phyloP scores from a whole-genome alignment of 2,113 vertebrate genomes.

The Nannobrachium achirus region DNA sequence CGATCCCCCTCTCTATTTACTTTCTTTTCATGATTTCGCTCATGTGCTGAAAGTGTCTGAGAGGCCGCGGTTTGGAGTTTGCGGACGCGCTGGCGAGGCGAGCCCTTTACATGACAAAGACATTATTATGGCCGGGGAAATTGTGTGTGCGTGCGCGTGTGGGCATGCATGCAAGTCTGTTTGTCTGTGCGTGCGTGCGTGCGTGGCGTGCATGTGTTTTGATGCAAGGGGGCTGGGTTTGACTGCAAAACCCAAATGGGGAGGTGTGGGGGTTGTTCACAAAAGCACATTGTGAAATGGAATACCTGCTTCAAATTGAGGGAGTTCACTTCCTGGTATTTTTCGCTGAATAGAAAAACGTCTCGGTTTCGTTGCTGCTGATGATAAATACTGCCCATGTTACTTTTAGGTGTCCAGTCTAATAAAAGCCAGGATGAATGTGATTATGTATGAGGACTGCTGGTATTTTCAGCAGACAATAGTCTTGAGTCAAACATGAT shows the following conservation, averaged over 20 bases:
- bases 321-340: constrained; percentile 48
- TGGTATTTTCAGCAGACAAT: constrained; percentile 27
- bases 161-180: too few relatives aligned
- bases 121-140: constrained; percentile 80
- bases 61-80: constrained; percentile 62
- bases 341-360: constrained; percentile 51
- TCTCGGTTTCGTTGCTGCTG: constrained; percentile 55
- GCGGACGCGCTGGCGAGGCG: constrained; percentile 67
- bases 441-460: constrained; percentile 35
- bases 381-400: constrained; percentile 54
- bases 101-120: constrained; percentile 71
- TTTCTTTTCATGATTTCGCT: constrained; percentile 71
- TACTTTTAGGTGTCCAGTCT: constrained; percentile 50
- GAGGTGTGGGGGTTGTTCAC: constrained; percentile 45
- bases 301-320: constrained; percentile 61
- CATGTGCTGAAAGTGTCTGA: constrained; percentile 63
- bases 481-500: constrained; percentile 9
- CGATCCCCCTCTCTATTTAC: constrained; percentile 72
- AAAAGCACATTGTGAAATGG: constrained; percentile 73
- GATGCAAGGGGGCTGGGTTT: constrained; percentile 33
- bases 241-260: constrained; percentile 34
- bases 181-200: too few relatives aligned
- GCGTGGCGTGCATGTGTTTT: too few relatives aligned
- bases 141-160: neutral
- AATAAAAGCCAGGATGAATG: constrained; percentile 48